These are phyloP conservation scores for Corythoichthys haematopterus DNA, from an alignment of 2,113 vertebrate species.

Conservation along the genomic window DNA sequence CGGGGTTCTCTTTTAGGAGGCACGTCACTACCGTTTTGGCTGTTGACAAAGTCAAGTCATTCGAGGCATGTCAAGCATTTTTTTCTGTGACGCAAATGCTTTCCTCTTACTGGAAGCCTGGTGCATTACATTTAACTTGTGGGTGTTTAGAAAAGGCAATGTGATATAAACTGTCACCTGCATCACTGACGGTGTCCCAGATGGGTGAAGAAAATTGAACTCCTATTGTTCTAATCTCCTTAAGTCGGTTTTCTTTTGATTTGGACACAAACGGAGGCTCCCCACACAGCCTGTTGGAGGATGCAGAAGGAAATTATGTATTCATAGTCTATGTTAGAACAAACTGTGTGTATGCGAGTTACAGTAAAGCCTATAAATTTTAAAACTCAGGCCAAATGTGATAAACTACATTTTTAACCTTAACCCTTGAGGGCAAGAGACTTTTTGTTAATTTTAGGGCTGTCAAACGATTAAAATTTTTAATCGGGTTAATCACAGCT, in stretches of 20 bases:
- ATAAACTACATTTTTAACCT: neutral
- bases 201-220: slow-evolving; percentile 64
- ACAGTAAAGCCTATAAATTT: neutral
- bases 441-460: no score
- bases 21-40: slow-evolving; percentile 72
- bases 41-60: slow-evolving; percentile 47
- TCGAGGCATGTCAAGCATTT: slow-evolving; percentile 4
- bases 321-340: neutral
- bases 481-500: no score
- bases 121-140: neutral
- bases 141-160: slow-evolving; percentile 2
- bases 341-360: neutral
- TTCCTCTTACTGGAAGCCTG: neutral
- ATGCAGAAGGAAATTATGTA: slow-evolving; percentile 14
- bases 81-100: neutral
- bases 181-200: slow-evolving; percentile 72
- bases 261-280: slow-evolving; percentile 75
- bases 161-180: slow-evolving; percentile 59
- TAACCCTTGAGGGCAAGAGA: no score
- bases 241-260: slow-evolving; percentile 77
- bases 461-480: no score
- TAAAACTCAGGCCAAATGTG: neutral
- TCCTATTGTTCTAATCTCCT: slow-evolving; percentile 73
- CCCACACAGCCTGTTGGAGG: slow-evolving; percentile 68
- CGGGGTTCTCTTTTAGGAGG: slow-evolving; percentile 76